phyloP scores from a whole-genome alignment of 2,888 invertebrate species.

The Carpatolechia fugitivella region DNA sequence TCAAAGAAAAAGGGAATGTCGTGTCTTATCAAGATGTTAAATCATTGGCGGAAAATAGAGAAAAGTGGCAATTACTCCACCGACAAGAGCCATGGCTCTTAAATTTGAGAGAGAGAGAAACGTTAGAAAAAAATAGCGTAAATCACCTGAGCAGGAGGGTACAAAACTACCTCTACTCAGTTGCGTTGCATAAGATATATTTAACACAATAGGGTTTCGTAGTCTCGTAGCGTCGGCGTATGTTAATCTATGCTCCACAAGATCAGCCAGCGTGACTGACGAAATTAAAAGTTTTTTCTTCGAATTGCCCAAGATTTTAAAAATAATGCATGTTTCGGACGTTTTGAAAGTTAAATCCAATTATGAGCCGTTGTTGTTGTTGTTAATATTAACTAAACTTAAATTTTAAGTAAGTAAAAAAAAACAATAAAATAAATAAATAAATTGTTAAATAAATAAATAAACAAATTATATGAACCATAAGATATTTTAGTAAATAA shows the following conservation, averaged over 20 bases:
- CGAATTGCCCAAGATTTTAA: background rate
- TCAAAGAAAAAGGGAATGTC: too few species aligned
- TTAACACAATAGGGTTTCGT: conserved; percentile 44
- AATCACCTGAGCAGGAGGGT: background rate
- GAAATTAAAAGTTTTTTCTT: conserved; percentile 22
- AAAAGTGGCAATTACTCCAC: too few species aligned
- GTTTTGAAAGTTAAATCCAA: conserved; percentile 19
- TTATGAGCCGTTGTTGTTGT: conserved; percentile 4
- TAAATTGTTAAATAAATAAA: too few species aligned
- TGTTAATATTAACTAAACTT: too few species aligned
- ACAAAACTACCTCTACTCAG: background rate
- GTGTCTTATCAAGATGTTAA: too few species aligned
- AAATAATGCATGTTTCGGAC: background rate
- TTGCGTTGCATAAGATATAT: conserved; percentile 42
- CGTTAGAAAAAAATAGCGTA: conserved; percentile 2
- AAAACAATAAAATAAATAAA: background rate
- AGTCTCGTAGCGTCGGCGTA: conserved; percentile 38
- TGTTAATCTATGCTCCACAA: conserved; percentile 57
- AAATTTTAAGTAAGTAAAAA: background rate
- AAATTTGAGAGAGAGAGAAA: too few species aligned
- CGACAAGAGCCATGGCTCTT: too few species aligned
- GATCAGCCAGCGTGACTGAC: conserved; percentile 41
- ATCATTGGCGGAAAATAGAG: too few species aligned
- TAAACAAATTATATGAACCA: too few species aligned
- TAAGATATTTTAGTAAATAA: too few species aligned